A percentile compares a stretch with the other conserved stretches of the same genome.
Conservation (phyloP, 2,113 vertebrate genomes). For the Phocoena sinus region DNA sequence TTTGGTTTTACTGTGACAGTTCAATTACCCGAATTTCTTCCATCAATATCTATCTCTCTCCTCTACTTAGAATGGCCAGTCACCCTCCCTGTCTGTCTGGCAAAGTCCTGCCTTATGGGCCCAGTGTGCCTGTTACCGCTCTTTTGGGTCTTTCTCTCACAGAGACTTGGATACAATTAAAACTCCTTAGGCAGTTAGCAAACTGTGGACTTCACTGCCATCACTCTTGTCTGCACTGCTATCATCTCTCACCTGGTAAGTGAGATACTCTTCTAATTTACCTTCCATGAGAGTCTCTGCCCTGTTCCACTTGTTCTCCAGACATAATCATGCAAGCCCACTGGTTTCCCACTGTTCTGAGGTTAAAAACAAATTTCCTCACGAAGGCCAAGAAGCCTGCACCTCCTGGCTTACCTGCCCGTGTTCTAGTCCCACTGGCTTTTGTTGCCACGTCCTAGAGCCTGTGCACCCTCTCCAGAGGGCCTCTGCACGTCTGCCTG, state of each 20-base stretch:
- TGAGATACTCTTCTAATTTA: fast-evolving
- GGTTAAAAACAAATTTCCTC: neutral
- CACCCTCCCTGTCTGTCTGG: no score
- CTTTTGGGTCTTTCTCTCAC: neutral
- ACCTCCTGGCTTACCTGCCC: neutral
- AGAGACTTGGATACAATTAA: neutral
- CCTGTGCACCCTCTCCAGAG: fast-evolving
- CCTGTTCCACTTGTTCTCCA: neutral
- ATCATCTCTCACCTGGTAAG: neutral
- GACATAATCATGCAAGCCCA: fast-evolving
- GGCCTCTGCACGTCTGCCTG: no score
- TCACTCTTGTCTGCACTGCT: no score
- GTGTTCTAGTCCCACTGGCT: fast-evolving
- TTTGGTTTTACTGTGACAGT: neutral
- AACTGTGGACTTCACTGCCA: neutral
- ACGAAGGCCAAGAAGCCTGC: fast-evolving
- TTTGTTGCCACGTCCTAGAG: fast-evolving
- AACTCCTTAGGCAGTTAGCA: neutral
- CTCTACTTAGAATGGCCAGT: neutral
- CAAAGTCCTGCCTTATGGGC: neutral
- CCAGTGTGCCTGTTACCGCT: neutral
- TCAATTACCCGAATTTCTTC: neutral
- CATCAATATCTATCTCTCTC: neutral
- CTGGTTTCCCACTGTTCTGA: fast-evolving
- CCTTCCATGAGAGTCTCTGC: neutral